Percentiles rank a stretch among this genome's conserved stretches.
These are phyloP conservation scores for Galerucella nymphaeae DNA, from an alignment of 2,888 invertebrate genomes.

Conservation along the genomic window DNA sequence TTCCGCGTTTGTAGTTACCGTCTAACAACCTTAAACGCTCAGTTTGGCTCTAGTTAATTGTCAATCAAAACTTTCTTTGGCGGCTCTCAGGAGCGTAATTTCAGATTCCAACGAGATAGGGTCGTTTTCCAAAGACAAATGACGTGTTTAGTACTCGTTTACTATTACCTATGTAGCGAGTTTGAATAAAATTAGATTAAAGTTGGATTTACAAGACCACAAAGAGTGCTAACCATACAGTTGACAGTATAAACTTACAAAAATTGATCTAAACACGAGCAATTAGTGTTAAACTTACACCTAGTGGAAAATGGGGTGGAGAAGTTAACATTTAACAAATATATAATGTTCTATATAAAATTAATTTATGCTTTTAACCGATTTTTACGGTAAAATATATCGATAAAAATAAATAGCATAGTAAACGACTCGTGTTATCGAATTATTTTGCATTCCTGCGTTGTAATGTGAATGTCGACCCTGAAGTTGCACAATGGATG, in stretches of 20 bases:
- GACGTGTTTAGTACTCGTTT: slow-evolving; percentile 1
- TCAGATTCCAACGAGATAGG: background rate
- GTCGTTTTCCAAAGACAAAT: background rate
- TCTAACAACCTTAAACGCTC: background rate
- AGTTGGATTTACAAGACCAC: background rate
- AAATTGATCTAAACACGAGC: too few relatives aligned
- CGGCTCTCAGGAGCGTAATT: background rate
- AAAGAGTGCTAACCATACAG: too few relatives aligned
- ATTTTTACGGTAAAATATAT: too few relatives aligned
- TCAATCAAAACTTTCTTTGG: background rate
- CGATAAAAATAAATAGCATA: slow-evolving; percentile 4
- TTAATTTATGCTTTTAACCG: too few relatives aligned
- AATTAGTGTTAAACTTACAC: too few relatives aligned
- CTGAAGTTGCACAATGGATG: slow-evolving; percentile 45
- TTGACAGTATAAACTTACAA: too few relatives aligned
- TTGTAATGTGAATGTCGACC: slow-evolving; percentile 50
- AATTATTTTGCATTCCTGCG: slow-evolving; percentile 50
- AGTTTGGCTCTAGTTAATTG: background rate
- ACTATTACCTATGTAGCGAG: background rate
- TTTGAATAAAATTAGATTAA: slow-evolving; percentile 1
- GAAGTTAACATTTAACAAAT: too few relatives aligned
- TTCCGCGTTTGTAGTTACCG: background rate
- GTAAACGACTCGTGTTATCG: slow-evolving; percentile 43
- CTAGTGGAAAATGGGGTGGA: too few relatives aligned
- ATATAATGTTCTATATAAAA: too few relatives aligned